Percentiles rank a stretch among this genome's conserved stretches.
phyloP scores from a whole-genome alignment of 2,113 vertebrate genomes.

The Strix uralensis region DNA sequence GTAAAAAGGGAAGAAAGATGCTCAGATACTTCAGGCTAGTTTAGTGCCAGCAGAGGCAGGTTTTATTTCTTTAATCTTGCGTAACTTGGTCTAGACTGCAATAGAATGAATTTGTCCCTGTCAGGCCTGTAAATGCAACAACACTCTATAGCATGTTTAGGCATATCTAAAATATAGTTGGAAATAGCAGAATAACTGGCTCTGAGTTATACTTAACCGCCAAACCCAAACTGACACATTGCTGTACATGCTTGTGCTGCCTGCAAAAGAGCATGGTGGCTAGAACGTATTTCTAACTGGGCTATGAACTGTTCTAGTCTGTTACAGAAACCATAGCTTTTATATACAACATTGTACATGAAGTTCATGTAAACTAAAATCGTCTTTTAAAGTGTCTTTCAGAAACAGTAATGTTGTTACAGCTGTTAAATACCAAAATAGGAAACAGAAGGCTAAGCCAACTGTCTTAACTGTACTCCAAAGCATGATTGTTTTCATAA shows the following conservation, averaged over 20 bases:
- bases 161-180: neutral
- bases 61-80: neutral
- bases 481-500: neutral
- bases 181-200: neutral
- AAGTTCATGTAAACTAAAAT: neutral
- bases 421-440: neutral
- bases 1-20: neutral
- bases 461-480: neutral
- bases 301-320: neutral
- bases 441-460: neutral
- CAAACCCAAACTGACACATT: neutral
- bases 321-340: neutral
- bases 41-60: neutral
- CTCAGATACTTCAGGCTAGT: neutral
- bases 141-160: neutral
- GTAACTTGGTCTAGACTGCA: neutral
- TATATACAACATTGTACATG: neutral
- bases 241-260: neutral
- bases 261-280: neutral
- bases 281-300: neutral
- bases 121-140: neutral
- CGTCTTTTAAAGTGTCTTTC: neutral
- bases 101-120: neutral
- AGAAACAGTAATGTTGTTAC: neutral
- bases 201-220: neutral